phyloP scores from a whole-genome alignment of 2,888 invertebrate species.

The Tetramorium bicarinatum region DNA sequence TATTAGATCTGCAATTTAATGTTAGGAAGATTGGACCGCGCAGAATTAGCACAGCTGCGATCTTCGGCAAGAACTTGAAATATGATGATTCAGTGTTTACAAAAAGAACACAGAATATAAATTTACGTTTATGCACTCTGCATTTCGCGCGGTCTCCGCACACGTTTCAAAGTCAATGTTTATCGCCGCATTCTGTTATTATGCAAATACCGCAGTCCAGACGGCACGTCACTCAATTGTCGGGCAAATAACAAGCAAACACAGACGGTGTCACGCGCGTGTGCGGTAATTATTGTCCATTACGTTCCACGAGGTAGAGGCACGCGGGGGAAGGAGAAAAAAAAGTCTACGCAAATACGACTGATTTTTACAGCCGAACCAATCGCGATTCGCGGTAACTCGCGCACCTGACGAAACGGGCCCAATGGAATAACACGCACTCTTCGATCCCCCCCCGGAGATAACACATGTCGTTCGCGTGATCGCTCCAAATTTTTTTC shows the following conservation, averaged over 20 bases:
- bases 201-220: conserved; percentile 43
- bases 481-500: not conserved
- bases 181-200: conserved; percentile 28
- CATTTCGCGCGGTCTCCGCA: conserved; percentile 14
- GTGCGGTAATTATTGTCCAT: conserved; percentile 21
- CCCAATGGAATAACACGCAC: not conserved
- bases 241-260: conserved; percentile 32
- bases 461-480: conserved; percentile 28
- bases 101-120: conserved; percentile 15
- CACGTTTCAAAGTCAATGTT: conserved; percentile 35
- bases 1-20: not conserved
- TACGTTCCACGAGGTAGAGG: too few species aligned
- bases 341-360: not conserved
- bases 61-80: not conserved
- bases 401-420: not conserved
- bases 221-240: conserved; percentile 45
- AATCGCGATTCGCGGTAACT: not conserved
- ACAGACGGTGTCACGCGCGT: conserved; percentile 17
- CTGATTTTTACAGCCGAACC: not conserved
- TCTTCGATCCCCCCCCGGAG: not conserved
- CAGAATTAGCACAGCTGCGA: not conserved
- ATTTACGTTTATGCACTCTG: conserved; percentile 15
- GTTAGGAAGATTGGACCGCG: not conserved
- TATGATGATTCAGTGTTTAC: not conserved
- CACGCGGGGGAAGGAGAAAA: not conserved